Conservation (phyloP, 2,888 invertebrate genomes). For the Terebella lapidaria region DNA sequence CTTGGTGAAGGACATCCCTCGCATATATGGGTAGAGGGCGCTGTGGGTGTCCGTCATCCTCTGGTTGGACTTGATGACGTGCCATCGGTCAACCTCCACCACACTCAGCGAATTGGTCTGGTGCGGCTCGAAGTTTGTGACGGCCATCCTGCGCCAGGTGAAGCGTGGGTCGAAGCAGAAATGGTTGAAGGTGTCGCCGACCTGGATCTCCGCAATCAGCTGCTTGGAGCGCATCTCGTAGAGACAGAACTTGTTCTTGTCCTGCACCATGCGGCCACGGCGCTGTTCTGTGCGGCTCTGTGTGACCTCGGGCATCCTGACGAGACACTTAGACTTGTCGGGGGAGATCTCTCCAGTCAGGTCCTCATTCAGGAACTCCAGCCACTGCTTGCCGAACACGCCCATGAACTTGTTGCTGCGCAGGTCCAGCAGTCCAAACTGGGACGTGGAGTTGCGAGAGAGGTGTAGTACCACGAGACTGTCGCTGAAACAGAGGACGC, state of each 20-base stretch:
- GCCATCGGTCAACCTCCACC: conserved; percentile 36
- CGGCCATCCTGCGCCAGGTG: conserved; percentile 40
- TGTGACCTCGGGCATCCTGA: conserved; percentile 36
- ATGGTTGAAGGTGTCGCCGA: conserved; percentile 29
- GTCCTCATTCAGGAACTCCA: conserved; percentile 46
- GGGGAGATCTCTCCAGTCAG: conserved; percentile 48
- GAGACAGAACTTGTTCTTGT: conserved; percentile 32
- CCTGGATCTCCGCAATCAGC: conserved; percentile 35
- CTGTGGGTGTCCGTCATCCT: conserved; percentile 35
- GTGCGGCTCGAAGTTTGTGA: conserved; percentile 42
- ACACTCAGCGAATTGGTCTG: conserved; percentile 46
- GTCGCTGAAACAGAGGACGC: conserved; percentile 47
- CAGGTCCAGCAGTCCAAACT: conserved; percentile 50
- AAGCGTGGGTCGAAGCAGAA: conserved; percentile 51
- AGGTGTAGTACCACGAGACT: conserved; percentile 47
- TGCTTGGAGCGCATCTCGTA: conserved; percentile 41
- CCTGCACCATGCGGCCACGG: conserved; percentile 6
- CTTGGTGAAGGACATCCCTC: conserved; percentile 43
- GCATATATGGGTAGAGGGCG: conserved; percentile 40
- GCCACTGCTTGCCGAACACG: conserved; percentile 47
- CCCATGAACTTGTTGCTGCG: conserved; percentile 49
- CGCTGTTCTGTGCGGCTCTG: conserved; percentile 6
- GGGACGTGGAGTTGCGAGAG: conserved; percentile 46
- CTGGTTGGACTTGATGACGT: conserved; percentile 37
- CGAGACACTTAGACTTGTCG: conserved; percentile 45